Evolutionary conservation across 2,113 vertebrate species (phyloP), one percentile per base, ranked within the genome.

Genomic region (Aldabrachelys gigantea): DNA sequence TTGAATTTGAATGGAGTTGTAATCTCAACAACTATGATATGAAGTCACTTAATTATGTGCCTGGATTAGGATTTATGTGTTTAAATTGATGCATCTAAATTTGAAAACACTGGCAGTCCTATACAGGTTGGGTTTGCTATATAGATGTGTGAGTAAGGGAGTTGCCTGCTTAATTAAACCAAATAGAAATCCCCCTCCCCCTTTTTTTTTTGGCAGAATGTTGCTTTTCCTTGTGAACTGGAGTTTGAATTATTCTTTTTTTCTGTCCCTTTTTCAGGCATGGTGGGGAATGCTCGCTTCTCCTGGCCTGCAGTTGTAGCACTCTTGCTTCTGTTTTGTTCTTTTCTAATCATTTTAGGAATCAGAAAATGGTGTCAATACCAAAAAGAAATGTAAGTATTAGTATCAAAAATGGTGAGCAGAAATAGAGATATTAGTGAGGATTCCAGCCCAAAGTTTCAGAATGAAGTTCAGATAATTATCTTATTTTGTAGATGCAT

Each of bases 361-460:
- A 79, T 98, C 88, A 97, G 97, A 92, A 98, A 97, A 92, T 98
- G 97, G 97, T 98, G 96, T 57, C 98, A 96, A 6, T 98, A 98
- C 83, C 98, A 97, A 89, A 97, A 96, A 49, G 97, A 98, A 96
- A 98, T 98, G 98, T 98, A 92, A 98, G 98, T 98, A 95, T 65
- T 1, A 13, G 1, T 17, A 47, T 78, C 47, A 21, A 41, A 24
- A 24, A 47, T 25, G 35, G 13, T 0, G 2, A 79, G 44, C 84
- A 27, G 38, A 12, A 75, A 50, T 86, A 86, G 47, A 62, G 56
- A 75, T 38, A 12, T 17, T 57, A 80, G 21, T 49, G 82, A 13
- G 69, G 90, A 31, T 19, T 89, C 62, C 8, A 52, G 22, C 57
- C 12, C 53, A 65, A 44, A 19, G 53, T 4, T 75, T 2, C 65